Conservation (phyloP, 2,113 vertebrate species). For the Rattus norvegicus region DNA sequence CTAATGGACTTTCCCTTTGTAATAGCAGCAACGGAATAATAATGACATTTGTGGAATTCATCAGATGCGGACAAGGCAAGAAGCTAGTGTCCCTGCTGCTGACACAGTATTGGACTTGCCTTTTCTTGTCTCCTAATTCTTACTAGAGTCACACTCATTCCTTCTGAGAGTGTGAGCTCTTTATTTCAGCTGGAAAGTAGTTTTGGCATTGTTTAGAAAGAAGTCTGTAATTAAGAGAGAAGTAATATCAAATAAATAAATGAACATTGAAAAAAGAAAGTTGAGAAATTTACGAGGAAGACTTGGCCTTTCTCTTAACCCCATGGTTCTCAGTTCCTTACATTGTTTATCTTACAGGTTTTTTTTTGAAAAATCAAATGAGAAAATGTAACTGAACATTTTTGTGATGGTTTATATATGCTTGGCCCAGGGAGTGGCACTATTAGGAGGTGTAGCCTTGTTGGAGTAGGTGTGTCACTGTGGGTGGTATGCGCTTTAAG, state of each 20-base stretch:
- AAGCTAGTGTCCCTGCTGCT: not conserved
- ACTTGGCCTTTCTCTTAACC: not conserved
- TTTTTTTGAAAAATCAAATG: conserved; percentile 43
- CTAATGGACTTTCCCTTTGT: not conserved
- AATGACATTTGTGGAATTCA: not conserved
- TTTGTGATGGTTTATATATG: not conserved
- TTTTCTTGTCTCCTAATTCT: not conserved
- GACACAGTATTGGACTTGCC: not conserved
- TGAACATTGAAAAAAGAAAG: not conserved
- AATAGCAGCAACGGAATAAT: not conserved
- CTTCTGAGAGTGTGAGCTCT: not conserved
- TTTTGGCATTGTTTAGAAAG: not conserved
- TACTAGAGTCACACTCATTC: not conserved
- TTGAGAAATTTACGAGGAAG: not conserved
- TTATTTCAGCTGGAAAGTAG: not conserved
- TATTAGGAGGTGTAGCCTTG: too few species aligned
- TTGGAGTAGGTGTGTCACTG: too few species aligned
- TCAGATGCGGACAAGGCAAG: not conserved
- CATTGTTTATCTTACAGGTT: not conserved
- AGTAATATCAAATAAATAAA: not conserved
- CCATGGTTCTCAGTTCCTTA: not conserved
- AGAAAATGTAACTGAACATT: conserved; percentile 39
- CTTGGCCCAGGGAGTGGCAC: too few species aligned
- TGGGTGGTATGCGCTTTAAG: too few species aligned
- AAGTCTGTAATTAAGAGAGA: not conserved